Evolutionary conservation across 1,140 invertebrate genomes (phyloP).

Genomic region (Drosophila ohnishii): DNA sequence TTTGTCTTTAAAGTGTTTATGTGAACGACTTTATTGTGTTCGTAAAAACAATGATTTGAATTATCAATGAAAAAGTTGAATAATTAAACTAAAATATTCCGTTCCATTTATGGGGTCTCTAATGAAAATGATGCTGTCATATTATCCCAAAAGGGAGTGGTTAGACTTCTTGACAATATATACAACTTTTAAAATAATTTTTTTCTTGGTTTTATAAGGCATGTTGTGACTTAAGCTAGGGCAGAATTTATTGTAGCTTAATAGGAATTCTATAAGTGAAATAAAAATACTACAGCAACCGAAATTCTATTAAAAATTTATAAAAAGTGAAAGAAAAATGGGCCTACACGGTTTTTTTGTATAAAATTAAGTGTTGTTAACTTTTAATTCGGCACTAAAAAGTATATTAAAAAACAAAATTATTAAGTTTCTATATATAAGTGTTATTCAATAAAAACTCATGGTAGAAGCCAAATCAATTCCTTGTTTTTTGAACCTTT

Average conservation of each 20-base stretch:
- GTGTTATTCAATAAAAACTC: not conserved
- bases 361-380: not conserved
- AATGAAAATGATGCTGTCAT: not conserved
- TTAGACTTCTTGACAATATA: not conserved
- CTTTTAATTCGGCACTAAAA: no score
- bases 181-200: not conserved
- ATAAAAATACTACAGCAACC: not conserved
- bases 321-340: not conserved
- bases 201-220: not conserved
- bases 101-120: not conserved
- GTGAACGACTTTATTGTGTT: not conserved
- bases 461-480: no score
- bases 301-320: not conserved
- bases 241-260: not conserved
- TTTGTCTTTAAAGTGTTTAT: slow-evolving; percentile 1
- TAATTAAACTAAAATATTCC: slow-evolving; percentile 8
- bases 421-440: not conserved
- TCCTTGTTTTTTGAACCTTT: not conserved
- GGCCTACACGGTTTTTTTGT: not conserved
- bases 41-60: not conserved
- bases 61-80: slow-evolving; percentile 2
- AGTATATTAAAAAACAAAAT: not conserved
- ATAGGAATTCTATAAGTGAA: not conserved
- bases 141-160: not conserved
- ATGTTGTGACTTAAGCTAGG: not conserved